A percentile compares a stretch with the other conserved stretches of the same genome.
Conservation (phyloP, 92 coral and sea anemone species). For the Epizoanthus ramosus region DNA sequence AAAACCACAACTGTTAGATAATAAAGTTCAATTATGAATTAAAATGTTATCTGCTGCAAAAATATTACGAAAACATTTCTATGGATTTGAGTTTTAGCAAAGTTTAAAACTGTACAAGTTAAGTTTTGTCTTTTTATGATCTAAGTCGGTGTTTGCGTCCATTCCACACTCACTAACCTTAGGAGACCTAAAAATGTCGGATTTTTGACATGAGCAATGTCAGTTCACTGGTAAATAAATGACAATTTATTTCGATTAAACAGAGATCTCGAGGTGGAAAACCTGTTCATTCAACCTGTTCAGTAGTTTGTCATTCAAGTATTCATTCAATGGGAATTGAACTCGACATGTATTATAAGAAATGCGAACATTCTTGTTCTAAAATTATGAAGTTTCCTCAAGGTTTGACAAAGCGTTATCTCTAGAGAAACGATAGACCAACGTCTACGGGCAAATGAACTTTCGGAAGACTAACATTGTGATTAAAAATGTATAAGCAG, state of each 20-base stretch:
- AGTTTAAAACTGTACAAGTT: too few species aligned
- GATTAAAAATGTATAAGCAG: constrained; percentile 36
- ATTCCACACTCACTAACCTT: not conserved
- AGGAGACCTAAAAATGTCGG: not conserved
- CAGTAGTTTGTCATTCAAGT: not conserved
- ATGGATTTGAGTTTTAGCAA: too few species aligned
- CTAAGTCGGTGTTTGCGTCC: not conserved
- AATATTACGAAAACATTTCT: too few species aligned
- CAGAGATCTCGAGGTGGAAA: constrained; percentile 5
- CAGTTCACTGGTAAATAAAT: not conserved
- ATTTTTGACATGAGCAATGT: not conserved
- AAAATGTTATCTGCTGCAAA: too few species aligned
- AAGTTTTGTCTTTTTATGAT: not conserved
- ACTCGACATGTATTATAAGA: not conserved
- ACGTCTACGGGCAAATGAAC: not conserved
- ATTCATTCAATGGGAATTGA: not conserved
- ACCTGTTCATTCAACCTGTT: constrained; percentile 18
- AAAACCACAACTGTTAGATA: too few species aligned
- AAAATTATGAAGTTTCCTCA: not conserved
- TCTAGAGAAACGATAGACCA: not conserved
- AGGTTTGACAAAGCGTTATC: not conserved
- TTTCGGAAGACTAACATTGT: not conserved
- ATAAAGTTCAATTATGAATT: too few species aligned
- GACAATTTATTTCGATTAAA: not conserved
- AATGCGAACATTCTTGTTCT: too few species aligned